Percentiles rank a stretch among this genome's conserved stretches.
Evolutionary conservation across 1,140 invertebrate species (phyloP).

Genomic region (Asobara japonica): DNA sequence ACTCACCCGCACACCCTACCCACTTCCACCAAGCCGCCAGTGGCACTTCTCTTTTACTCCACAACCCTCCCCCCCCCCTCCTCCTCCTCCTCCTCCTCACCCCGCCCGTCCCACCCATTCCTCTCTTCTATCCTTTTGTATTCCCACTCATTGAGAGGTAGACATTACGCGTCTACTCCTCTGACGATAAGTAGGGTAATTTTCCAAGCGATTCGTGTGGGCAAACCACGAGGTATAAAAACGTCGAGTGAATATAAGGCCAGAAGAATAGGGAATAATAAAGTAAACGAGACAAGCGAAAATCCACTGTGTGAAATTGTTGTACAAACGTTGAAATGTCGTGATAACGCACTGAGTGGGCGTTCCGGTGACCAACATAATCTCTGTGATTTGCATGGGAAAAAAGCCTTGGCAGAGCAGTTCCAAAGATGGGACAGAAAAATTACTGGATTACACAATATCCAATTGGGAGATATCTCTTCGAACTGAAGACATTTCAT

Average conservation of each 20-base stretch:
- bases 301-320: neutral
- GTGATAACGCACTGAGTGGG: neutral
- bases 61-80: neutral
- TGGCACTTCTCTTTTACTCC: neutral
- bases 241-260: neutral
- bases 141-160: conserved; percentile 24
- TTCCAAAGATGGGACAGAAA: too few species aligned
- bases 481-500: too few species aligned
- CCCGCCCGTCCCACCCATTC: conserved; percentile 1
- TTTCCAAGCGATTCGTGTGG: conserved; percentile 30
- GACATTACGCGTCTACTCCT: conserved; percentile 37
- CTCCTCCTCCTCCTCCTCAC: neutral
- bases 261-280: conserved; percentile 15
- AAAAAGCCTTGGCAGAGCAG: too few species aligned
- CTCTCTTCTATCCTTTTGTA: neutral
- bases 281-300: conserved; percentile 4
- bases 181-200: conserved; percentile 40
- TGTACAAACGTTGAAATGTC: neutral
- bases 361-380: neutral
- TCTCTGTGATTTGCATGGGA: too few species aligned
- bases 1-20: conserved; percentile 17
- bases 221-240: conserved; percentile 27
- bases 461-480: too few species aligned
- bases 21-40: neutral
- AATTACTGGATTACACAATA: too few species aligned